Evolutionary conservation across 2,797 vertebrate species (phyloP).

Genomic region (Esox lucius): DNA sequence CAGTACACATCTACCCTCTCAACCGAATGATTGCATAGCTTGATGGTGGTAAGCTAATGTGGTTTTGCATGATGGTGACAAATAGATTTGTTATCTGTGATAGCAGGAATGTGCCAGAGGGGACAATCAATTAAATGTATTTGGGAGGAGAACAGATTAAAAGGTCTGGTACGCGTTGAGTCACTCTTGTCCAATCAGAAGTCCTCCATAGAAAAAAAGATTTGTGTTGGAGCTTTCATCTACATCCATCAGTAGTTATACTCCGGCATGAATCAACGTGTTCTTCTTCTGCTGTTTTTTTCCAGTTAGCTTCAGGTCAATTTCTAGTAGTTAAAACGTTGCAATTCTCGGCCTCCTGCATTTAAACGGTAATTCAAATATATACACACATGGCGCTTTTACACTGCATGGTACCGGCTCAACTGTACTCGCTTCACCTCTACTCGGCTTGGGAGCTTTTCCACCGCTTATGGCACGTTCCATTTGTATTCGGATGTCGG

Average conservation of each 20-base stretch:
- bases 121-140: constrained; percentile 4
- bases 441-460: too few species aligned
- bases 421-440: too few species aligned
- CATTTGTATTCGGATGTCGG: too few species aligned
- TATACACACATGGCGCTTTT: too few species aligned
- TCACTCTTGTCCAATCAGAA: too few species aligned
- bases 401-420: too few species aligned
- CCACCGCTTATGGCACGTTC: too few species aligned
- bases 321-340: constrained; percentile 22
- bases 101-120: constrained; percentile 8
- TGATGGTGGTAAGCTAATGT: constrained; percentile 12
- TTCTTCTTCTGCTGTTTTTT: not conserved
- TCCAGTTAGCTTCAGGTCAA: not conserved
- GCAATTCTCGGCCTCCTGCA: constrained; percentile 3
- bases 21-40: constrained; percentile 1
- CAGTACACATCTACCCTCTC: constrained; percentile 2
- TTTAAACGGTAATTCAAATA: not conserved
- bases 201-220: not conserved
- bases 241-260: not conserved
- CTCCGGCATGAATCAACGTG: not conserved
- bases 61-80: constrained; percentile 5
- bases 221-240: not conserved
- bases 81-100: constrained; percentile 13
- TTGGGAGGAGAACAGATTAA: not conserved
- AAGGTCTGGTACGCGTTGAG: too few species aligned